phyloP scores from a whole-genome alignment of 1,140 invertebrate species.

The Mactra quadrangularis region DNA sequence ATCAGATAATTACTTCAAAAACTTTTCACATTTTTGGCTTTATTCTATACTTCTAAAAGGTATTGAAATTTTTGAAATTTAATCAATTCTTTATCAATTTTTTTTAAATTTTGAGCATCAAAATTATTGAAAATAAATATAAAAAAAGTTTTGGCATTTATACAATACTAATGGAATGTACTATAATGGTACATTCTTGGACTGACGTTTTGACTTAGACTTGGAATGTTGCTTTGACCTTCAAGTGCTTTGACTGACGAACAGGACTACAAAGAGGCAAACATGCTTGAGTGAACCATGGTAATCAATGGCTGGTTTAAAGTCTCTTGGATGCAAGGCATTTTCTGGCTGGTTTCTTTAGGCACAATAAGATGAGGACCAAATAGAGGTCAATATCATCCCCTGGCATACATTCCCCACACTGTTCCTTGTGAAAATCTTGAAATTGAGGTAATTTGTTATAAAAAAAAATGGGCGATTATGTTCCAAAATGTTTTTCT shows the following conservation, averaged over 20 bases:
- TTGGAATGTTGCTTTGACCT: too few relatives aligned
- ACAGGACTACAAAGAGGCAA: neutral
- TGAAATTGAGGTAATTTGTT: slow-evolving; percentile 35
- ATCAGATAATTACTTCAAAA: too few relatives aligned
- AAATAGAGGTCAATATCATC: slow-evolving; percentile 3
- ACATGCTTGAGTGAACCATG: slow-evolving; percentile 41
- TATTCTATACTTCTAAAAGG: too few relatives aligned
- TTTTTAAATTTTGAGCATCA: too few relatives aligned
- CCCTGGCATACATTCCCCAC: slow-evolving; percentile 31
- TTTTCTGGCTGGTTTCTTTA: slow-evolving; percentile 37
- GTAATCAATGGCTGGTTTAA: slow-evolving; percentile 28
- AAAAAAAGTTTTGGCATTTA: slow-evolving; percentile 18
- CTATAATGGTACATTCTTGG: slow-evolving; percentile 29
- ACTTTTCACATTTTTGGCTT: too few relatives aligned
- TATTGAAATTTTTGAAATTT: neutral
- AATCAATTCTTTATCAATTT: too few relatives aligned
- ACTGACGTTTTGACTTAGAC: slow-evolving; percentile 32
- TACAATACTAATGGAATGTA: neutral
- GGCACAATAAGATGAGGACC: slow-evolving; percentile 35
- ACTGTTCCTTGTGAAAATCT: slow-evolving; percentile 34
- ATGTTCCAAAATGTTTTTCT: neutral
- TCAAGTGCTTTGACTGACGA: slow-evolving; percentile 31
- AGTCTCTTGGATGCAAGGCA: slow-evolving; percentile 19
- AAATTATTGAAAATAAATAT: too few relatives aligned
- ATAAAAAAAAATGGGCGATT: neutral